These are phyloP conservation scores for Crotalus helleri DNA, from an alignment of 2,113 vertebrate species.

Conservation along the genomic window DNA sequence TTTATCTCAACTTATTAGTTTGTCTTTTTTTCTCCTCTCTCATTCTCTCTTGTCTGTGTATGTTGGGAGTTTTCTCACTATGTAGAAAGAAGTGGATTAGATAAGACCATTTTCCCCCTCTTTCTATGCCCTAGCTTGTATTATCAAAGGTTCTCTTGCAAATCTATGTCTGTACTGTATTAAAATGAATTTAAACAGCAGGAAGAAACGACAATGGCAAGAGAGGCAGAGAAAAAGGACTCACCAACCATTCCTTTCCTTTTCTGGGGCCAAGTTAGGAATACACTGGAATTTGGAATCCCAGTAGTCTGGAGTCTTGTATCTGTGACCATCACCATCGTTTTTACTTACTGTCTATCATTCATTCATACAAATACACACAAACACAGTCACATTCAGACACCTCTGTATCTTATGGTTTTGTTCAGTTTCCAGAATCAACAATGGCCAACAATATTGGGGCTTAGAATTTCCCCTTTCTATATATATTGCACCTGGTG, in stretches of 20 bases:
- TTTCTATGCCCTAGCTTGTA: background rate
- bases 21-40: background rate
- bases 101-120: background rate
- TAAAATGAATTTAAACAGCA: background rate
- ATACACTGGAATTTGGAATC: background rate
- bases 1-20: background rate
- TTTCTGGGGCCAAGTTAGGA: background rate
- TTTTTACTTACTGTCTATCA: background rate
- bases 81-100: background rate
- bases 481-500: background rate
- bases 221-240: background rate
- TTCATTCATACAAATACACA: background rate
- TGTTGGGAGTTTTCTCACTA: background rate
- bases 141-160: background rate
- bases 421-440: background rate
- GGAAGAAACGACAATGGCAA: background rate
- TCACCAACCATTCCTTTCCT: background rate
- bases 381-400: background rate
- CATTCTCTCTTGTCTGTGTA: background rate
- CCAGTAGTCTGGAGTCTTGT: background rate
- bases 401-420: background rate
- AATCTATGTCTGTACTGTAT: background rate
- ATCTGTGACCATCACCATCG: background rate
- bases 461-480: background rate
- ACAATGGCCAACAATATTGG: background rate